A percentile compares a stretch with the other conserved stretches of the same genome.
These are phyloP conservation scores for Murina feae DNA, from an alignment of 2,113 vertebrate genomes.

Conservation along the genomic window DNA sequence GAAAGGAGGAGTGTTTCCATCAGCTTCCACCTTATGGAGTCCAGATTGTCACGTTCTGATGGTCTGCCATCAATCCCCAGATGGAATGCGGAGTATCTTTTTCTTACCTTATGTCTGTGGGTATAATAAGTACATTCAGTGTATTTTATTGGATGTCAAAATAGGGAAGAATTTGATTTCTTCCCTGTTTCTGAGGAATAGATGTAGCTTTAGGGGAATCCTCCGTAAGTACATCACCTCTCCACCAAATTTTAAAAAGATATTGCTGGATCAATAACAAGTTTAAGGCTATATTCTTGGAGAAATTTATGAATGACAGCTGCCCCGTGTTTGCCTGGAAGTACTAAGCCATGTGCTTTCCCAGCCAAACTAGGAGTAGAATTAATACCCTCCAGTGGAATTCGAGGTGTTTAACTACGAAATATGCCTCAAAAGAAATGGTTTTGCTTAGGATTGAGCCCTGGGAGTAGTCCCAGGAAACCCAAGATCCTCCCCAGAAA, in stretches of 20 bases:
- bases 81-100: not conserved
- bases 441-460: slow-evolving; percentile 33
- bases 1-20: slow-evolving; percentile 6
- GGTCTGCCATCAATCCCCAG: not conserved
- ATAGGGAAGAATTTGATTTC: not conserved
- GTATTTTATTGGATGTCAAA: not conserved
- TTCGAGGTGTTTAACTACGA: slow-evolving; percentile 35
- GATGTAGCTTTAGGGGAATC: not conserved
- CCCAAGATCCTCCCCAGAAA: slow-evolving; percentile 28
- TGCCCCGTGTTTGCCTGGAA: slow-evolving; percentile 17
- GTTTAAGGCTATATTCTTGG: not conserved
- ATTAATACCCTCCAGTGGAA: slow-evolving; percentile 6
- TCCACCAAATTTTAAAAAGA: slow-evolving; percentile 9
- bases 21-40: not conserved
- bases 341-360: not conserved
- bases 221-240: not conserved
- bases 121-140: not conserved
- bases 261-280: not conserved
- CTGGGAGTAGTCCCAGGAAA: not conserved
- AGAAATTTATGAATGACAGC: not conserved
- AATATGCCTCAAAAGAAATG: slow-evolving; percentile 2
- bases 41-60: not conserved
- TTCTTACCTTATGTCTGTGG: not conserved
- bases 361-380: not conserved
- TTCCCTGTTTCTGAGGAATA: not conserved